These are phyloP conservation scores for Adelges cooleyi DNA, from an alignment of 1,140 invertebrate species.

Conservation along the genomic window DNA sequence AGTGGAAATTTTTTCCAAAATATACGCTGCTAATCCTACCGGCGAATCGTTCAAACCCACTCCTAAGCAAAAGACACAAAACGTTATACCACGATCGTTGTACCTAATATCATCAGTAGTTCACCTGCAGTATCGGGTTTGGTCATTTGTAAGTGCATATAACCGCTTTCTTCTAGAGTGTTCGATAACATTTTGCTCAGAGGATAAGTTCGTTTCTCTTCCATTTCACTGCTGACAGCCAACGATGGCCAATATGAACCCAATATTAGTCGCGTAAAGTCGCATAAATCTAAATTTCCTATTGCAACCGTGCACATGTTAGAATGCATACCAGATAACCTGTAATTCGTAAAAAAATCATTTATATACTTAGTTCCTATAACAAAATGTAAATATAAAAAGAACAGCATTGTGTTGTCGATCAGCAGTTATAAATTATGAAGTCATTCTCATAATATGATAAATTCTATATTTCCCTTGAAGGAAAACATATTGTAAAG, in stretches of 20 bases:
- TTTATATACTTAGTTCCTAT: neutral
- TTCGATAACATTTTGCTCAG: conserved; percentile 40
- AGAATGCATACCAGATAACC: conserved; percentile 52
- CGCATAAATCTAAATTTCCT: conserved; percentile 34
- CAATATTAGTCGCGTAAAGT: conserved; percentile 42
- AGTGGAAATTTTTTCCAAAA: conserved; percentile 60
- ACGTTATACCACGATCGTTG: neutral
- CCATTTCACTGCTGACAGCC: conserved; percentile 45
- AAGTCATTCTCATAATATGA: no score
- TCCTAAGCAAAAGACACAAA: conserved; percentile 40
- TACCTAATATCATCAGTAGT: conserved; percentile 29
- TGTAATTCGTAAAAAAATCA: conserved; percentile 37
- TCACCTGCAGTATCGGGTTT: conserved; percentile 83
- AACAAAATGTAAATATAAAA: no score
- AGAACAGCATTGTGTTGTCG: no score
- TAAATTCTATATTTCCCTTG: no score
- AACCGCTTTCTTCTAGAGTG: conserved; percentile 60
- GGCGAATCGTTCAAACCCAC: conserved; percentile 49
- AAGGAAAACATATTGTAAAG: no score
- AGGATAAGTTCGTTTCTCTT: conserved; percentile 49
- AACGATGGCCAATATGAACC: conserved; percentile 45
- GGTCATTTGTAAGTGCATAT: conserved; percentile 72
- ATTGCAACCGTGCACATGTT: conserved; percentile 50
- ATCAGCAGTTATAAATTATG: no score
- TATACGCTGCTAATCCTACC: conserved; percentile 55